Evolutionary conservation across 2,888 invertebrate species (phyloP).

Genomic region (Lymantria monacha): DNA sequence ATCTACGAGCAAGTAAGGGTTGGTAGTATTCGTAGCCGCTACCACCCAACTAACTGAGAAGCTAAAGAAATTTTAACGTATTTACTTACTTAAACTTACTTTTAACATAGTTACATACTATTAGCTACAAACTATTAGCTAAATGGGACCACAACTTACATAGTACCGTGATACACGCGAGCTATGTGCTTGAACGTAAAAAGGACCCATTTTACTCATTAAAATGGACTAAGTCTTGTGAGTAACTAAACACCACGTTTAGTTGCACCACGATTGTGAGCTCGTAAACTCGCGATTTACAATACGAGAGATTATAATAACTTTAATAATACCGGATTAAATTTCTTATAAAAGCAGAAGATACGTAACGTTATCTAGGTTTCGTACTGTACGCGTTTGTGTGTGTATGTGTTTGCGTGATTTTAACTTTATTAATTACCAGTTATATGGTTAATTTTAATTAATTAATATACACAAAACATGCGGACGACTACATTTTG

Average conservation of each 20-base stretch:
- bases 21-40: too few species aligned
- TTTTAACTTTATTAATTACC: background rate
- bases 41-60: too few species aligned
- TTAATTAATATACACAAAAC: too few species aligned
- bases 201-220: slow-evolving; percentile 17
- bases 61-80: too few species aligned
- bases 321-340: too few species aligned
- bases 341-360: too few species aligned
- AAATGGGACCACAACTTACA: background rate
- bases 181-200: slow-evolving; percentile 16
- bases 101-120: background rate
- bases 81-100: background rate
- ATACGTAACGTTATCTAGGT: too few species aligned
- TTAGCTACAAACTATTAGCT: background rate
- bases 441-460: too few species aligned
- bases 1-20: too few species aligned
- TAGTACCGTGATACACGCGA: slow-evolving; percentile 56
- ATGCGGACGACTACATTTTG: too few species aligned
- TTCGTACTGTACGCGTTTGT: background rate
- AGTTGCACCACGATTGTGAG: slow-evolving; percentile 13
- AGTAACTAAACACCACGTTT: slow-evolving; percentile 5
- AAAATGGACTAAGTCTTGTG: slow-evolving; percentile 10
- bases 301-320: background rate
- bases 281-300: slow-evolving; percentile 6
- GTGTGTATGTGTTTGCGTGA: background rate